A percentile compares a stretch with the other conserved stretches of the same genome.
Evolutionary conservation across 1,140 invertebrate species (phyloP).

Genomic region (Meloidogyne hapla): DNA sequence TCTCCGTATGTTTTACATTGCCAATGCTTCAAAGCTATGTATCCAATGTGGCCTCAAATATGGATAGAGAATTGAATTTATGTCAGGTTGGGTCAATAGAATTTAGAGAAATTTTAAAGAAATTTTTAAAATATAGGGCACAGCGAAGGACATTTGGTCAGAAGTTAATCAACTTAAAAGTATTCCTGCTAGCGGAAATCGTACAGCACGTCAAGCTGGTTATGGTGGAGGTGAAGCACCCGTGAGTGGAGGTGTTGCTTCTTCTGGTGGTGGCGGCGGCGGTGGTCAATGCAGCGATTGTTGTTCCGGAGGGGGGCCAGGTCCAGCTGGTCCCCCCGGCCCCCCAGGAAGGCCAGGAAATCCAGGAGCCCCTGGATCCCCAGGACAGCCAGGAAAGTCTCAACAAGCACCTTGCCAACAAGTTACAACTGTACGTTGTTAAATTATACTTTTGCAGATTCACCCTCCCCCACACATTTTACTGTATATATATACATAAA

Average conservation of each 20-base stretch:
- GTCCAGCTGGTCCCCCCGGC: constrained; percentile 49
- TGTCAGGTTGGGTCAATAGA: constrained; percentile 49
- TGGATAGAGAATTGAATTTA: constrained; percentile 54
- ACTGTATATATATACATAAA: too few species aligned
- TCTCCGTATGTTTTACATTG: constrained; percentile 56
- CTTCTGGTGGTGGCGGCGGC: constrained; percentile 39
- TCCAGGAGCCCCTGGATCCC: constrained; percentile 47
- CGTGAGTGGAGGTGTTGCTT: constrained; percentile 37
- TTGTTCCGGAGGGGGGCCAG: constrained; percentile 49
- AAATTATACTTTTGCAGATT: too few species aligned
- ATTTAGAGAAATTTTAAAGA: not conserved
- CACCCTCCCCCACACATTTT: too few species aligned
- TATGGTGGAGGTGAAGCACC: constrained; percentile 27
- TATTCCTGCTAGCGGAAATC: constrained; percentile 51
- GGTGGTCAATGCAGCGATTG: constrained; percentile 41
- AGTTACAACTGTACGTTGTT: not conserved
- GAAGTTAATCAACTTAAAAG: constrained; percentile 59
- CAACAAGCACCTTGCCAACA: constrained; percentile 23
- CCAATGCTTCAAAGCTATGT: constrained; percentile 62
- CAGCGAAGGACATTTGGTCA: constrained; percentile 62
- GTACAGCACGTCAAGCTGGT: constrained; percentile 57
- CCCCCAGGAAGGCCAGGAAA: constrained; percentile 51
- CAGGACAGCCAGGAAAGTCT: constrained; percentile 27
- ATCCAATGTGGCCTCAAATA: constrained; percentile 53
- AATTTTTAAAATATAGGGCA: constrained; percentile 48